Evolutionary conservation across 2,888 invertebrate genomes (phyloP), one percentile per base, ranked within the genome.

Genomic region (Asteroscopus sphinx): DNA sequence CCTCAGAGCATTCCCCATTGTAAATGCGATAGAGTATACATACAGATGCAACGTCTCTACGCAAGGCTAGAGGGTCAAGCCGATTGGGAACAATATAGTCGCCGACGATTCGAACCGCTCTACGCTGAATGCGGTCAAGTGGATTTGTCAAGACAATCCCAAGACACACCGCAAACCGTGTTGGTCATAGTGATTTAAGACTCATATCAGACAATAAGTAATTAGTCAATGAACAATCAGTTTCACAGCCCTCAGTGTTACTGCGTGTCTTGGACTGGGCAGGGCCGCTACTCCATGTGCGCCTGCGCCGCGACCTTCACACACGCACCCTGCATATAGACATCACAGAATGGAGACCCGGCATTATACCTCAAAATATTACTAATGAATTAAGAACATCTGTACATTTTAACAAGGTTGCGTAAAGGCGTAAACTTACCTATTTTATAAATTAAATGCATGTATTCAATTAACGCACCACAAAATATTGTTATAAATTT

Each of bases 401-500:
- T 45, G 32, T 53, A 60, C 5, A 17, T 16, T 21, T 12, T 45
- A 40, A 49, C 32, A 16, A 35, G 26, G 6, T 9, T 33, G 40
- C 13, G 7, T 16, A 44, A 32, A 28, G 36, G 1, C n/a, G n/a
- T 21, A 9, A 26, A 13, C n/a, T 41, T n/a, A 3, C 46, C 12
- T n/a, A n/a, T n/a, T n/a, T n/a, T n/a, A n/a, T n/a, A n/a, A n/a
- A n/a, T 35, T 26, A 8, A 33, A 68, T 42, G 37, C 16, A 51
- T 35, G 6, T 25, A 47, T 40, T 30, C 42, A 56, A 49, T 40
- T 0, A 44, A 44, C 57, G 32, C 28, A 15, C 25, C 33, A 40
- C 35, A 70, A 48, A 57, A 58, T 64, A 70, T 67, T 51, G 16
- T 52, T 41, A 57, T 64, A 30, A 48, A 67, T 52, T 45, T 45